phyloP scores from a whole-genome alignment of 2,113 vertebrate genomes.

The Ahaetulla prasina region DNA sequence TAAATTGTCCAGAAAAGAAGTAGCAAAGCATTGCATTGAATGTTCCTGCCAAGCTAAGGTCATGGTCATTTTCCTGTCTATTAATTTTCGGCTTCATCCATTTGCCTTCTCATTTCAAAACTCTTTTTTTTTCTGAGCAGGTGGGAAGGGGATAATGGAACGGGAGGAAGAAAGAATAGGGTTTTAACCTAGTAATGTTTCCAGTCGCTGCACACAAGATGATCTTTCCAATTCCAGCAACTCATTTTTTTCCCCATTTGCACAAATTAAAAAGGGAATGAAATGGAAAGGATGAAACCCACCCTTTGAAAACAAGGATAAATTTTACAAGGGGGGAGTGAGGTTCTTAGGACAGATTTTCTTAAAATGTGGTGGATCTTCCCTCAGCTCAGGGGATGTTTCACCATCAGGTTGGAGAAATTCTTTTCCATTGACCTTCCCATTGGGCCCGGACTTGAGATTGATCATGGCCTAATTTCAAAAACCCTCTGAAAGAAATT shows the following conservation, averaged over 20 bases:
- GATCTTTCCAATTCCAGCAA: neutral
- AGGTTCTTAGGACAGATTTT: neutral
- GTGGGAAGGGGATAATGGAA: neutral
- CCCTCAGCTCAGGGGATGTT: neutral
- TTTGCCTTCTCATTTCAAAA: neutral
- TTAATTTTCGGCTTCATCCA: neutral
- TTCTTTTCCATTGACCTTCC: neutral
- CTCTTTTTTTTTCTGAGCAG: neutral
- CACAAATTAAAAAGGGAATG: neutral
- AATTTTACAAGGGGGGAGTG: neutral
- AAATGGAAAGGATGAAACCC: neutral
- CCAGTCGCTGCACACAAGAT: fast-evolving
- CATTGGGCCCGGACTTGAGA: neutral
- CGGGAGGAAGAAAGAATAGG: neutral
- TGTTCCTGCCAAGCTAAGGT: constrained; percentile 10
- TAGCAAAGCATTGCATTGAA: neutral
- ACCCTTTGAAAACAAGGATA: neutral
- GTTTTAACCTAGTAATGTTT: neutral
- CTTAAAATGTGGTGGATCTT: no score
- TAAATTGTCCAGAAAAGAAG: constrained; percentile 36
- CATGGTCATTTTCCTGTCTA: constrained; percentile 27
- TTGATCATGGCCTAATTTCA: neutral
- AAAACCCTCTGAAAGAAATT: neutral
- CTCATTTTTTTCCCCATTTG: neutral
- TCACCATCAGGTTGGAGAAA: neutral